Evolutionary conservation across 2,113 vertebrate genomes (phyloP), one percentile per base, ranked within the genome.

Genomic region (Galeopterus variegatus): DNA sequence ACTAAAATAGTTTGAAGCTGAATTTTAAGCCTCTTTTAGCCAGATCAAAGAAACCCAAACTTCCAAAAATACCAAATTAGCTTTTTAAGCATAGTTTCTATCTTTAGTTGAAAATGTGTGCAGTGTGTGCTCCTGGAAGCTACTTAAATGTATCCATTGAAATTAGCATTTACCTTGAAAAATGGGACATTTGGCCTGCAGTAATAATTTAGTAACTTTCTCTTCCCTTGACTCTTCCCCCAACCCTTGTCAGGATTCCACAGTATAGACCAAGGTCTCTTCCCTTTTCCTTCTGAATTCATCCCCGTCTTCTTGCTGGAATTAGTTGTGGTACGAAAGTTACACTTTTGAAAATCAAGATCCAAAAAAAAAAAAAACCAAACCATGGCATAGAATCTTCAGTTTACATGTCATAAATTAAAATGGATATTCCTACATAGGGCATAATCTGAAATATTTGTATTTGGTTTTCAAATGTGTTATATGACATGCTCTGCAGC

Each of bases 31-130:
- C 96, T 97, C 97, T 97, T 97, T 97, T 97, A 96, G 96, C 93
- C 92, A 12, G 97, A 97, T 98, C 97, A 98, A 97, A 98, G 97
- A 97, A 98, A 97, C 97, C 97, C 94, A 97, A 89, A 93, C 95
- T 96, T 94, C 97, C 96, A 97, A 97, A 98, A 98, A 97, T 97
- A 98, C 92, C 95, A 97, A 97, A 97, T 98, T 97, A 97, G 96
- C 90, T 92, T 96, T 98, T 97, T 90, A 97, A 98, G 96, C 96
- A 97, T 88, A 93, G 95, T 97, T 94, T 97, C 97, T 97, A 96
- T 97, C 96, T 97, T 97, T 96, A 97, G 97, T 80, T 88, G 95
- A 81, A 96, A 94, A 94, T 94, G 88, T 97, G 95, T 96, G 88
- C 90, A 92, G 65, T 93, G 93, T 94, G 91, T 90, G 67, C 76